Evolutionary conservation across 2,113 vertebrate species (phyloP).

Genomic region (Ovis canadensis): DNA sequence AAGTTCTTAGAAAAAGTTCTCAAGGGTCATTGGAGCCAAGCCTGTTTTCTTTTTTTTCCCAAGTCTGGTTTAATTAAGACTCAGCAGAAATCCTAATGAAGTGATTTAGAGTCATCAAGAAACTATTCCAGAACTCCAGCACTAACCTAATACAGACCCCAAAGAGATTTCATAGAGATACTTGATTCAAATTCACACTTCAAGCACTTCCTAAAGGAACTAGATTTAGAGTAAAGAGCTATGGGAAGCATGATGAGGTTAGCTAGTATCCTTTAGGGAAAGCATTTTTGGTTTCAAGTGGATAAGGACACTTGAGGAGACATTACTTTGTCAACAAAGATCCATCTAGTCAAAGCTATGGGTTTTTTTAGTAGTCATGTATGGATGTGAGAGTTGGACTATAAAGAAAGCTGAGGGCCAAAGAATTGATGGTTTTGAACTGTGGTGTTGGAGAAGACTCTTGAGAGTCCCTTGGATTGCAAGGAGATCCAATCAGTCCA

Average conservation of each 20-base stretch:
- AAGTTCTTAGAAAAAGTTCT: background rate
- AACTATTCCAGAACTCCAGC: background rate
- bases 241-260: background rate
- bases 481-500: background rate
- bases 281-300: background rate
- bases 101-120: background rate
- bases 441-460: background rate
- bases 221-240: background rate
- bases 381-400: background rate
- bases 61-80: constrained; percentile 13
- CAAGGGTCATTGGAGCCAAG: background rate
- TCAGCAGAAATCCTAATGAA: background rate
- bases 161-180: background rate
- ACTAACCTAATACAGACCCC: background rate
- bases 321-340: background rate
- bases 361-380: background rate
- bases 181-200: background rate
- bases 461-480: background rate
- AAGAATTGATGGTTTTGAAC: background rate
- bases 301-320: background rate
- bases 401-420: background rate
- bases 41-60: background rate
- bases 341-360: background rate
- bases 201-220: background rate
- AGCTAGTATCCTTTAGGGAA: background rate